Conservation (phyloP, 2,797 vertebrate species). For the Mallotus villosus region DNA sequence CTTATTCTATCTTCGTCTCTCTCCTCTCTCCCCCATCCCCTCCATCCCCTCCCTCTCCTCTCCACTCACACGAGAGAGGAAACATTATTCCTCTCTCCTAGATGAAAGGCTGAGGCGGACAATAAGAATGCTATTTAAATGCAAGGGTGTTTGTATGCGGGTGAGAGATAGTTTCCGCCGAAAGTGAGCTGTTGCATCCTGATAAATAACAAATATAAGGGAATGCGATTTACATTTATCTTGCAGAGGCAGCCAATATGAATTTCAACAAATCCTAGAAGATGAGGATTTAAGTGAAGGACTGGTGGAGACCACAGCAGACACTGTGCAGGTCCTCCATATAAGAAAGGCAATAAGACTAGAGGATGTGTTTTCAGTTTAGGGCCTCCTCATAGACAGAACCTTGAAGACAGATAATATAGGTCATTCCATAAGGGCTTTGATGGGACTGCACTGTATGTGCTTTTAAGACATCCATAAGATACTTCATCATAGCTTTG, state of each 20-base stretch:
- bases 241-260: constrained; percentile 87
- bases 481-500: neutral
- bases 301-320: constrained; percentile 42
- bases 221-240: constrained; percentile 84
- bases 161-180: constrained; percentile 79
- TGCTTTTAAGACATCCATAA: constrained; percentile 7
- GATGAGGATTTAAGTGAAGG: constrained; percentile 67
- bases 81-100: constrained; percentile 47
- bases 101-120: constrained; percentile 80
- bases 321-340: constrained; percentile 38
- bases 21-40: constrained; percentile 12
- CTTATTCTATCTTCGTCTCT: constrained; percentile 16
- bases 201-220: constrained; percentile 82
- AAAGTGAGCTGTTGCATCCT: constrained; percentile 82
- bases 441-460: constrained; percentile 3
- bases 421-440: constrained; percentile 8
- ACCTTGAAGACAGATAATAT: constrained; percentile 23
- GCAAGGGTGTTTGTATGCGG: constrained; percentile 80
- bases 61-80: constrained; percentile 23
- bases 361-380: constrained; percentile 38
- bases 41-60: constrained; percentile 17
- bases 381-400: constrained; percentile 30
- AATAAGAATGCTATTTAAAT: constrained; percentile 85
- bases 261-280: constrained; percentile 76
- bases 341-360: constrained; percentile 34